Evolutionary conservation across 1,140 invertebrate species (phyloP).

Genomic region (Lethocerus indicus): DNA sequence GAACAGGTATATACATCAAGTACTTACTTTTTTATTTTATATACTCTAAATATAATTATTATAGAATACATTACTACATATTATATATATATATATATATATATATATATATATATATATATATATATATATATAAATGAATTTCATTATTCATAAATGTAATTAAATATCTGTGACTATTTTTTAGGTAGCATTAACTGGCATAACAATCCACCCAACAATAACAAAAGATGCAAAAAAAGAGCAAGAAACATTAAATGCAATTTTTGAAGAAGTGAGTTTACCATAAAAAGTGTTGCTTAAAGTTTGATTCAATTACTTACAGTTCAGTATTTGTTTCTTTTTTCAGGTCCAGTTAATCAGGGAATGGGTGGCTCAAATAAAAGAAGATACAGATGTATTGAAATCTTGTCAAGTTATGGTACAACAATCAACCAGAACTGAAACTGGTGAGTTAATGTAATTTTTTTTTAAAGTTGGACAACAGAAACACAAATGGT

Average conservation of each 20-base stretch:
- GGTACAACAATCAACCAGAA: conserved; percentile 1
- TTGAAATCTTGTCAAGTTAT: background rate
- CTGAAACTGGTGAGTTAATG: background rate
- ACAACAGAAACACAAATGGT: too few relatives aligned
- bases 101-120: background rate
- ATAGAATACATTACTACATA: background rate
- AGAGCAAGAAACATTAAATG: background rate
- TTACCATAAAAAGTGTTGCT: background rate
- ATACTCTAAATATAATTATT: too few relatives aligned
- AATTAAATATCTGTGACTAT: background rate
- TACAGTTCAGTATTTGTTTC: background rate
- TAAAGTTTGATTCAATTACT: background rate
- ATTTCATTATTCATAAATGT: background rate
- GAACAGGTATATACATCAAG: too few relatives aligned
- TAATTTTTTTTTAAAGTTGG: background rate
- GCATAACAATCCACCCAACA: background rate
- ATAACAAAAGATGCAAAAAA: conserved; percentile 1
- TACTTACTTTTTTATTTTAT: too few relatives aligned
- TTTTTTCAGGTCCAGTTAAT: background rate
- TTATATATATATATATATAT: background rate
- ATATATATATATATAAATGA: background rate
- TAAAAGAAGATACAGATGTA: conserved; percentile 1
- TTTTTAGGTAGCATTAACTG: background rate
- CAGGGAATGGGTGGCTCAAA: background rate
- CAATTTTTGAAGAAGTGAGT: background rate